These are phyloP conservation scores for Luffia ferchaultella DNA, from an alignment of 2,888 invertebrate genomes.

Conservation along the genomic window DNA sequence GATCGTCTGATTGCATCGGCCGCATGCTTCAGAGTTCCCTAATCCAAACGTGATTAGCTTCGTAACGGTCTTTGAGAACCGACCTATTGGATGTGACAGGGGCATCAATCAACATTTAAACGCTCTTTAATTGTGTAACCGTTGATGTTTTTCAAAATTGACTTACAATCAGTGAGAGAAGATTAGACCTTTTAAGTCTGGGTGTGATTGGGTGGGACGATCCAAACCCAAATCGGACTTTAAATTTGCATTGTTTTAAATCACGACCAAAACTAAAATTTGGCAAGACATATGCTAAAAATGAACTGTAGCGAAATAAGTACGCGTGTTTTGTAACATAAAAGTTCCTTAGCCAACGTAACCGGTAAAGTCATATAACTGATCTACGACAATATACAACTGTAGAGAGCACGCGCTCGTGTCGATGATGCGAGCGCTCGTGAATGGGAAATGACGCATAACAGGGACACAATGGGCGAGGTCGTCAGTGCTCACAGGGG, in stretches of 20 bases:
- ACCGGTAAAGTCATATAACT: no score
- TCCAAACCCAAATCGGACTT: no score
- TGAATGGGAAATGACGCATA: slow-evolving; percentile 8
- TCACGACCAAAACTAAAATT: no score
- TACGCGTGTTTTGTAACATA: no score
- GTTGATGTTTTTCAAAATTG: background rate
- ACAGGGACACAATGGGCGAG: slow-evolving; percentile 6
- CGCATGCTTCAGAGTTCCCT: slow-evolving; percentile 18
- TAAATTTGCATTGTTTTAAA: no score
- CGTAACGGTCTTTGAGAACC: slow-evolving; percentile 34
- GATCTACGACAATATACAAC: slow-evolving; percentile 6
- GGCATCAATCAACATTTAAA: slow-evolving; percentile 17
- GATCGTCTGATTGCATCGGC: slow-evolving; percentile 22
- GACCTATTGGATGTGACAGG: slow-evolving; percentile 33
- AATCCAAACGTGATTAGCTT: slow-evolving; percentile 22
- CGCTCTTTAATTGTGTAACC: background rate
- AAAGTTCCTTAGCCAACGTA: no score
- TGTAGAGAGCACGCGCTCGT: slow-evolving; percentile 4
- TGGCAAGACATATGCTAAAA: no score
- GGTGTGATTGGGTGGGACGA: no score
- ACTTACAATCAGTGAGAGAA: no score
- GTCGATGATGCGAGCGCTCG: slow-evolving; percentile 3
- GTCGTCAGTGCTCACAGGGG: slow-evolving; percentile 1
- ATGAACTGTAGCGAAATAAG: no score
- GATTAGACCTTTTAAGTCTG: no score